Base-by-base conservation (phyloP, 2,797 vertebrate species). In the Nannoperca australis region DNA sequence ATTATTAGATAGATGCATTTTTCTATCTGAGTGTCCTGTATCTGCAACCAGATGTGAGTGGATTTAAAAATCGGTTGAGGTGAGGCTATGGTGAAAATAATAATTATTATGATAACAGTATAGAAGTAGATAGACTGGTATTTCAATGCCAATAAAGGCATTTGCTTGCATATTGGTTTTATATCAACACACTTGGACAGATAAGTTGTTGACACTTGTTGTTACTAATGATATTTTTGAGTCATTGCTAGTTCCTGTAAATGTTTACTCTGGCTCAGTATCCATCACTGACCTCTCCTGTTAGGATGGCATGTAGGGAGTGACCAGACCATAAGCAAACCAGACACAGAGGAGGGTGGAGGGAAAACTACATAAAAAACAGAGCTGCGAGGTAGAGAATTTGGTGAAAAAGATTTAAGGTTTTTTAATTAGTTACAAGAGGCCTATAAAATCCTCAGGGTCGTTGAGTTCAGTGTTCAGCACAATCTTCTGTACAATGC, bases 221-320 rank as follows among this genome's bases (percentile, higher is more conserved):
- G 30, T 30, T 30, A 30, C 30, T 30, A 30, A 30, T 30, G 38
- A 6, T 51, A 58, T 59, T 54, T 50, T 34, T 71, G 42, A 40
- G 67, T 59, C 51, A 81, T 36, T 54, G 65, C 56, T 47, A 61
- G 69, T 79, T 79, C 75, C 66, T 73, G 69, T 70, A 72, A 56
- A 70, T 91, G 81, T 87, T 90, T 82, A 84, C 80, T 83, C 85
- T 89, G 87, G 87, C 84, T 55, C n/a, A 66, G 65, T 70, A 79
- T 67, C 60, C 68, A 63, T 71, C 55, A 54, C 45, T 58, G 73
- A 51, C 68, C 60, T 85, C 67, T 70, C 50, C 32, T 78, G 50
- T 44, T 63, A 53, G 68, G 45, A 82, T 54, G 70, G 86, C 89
- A 80, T 87, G 79, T 88, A 89, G 60, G 86, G 88, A 80, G 69